phyloP scores from a whole-genome alignment of 2,888 invertebrate species.

The Nebria brevicollis region DNA sequence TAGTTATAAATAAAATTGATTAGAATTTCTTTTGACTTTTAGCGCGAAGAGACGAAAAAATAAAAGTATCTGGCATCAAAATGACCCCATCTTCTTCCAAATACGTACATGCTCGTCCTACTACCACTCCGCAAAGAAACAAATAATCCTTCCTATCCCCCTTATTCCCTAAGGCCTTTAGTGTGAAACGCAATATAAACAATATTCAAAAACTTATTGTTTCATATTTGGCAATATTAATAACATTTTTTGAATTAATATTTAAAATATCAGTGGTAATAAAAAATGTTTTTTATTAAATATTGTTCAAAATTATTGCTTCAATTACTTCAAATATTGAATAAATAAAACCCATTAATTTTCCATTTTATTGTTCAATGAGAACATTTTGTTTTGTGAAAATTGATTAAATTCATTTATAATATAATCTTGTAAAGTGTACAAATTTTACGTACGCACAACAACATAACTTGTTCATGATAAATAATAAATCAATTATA shows the following conservation, averaged over 20 bases:
- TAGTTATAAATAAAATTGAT: not conserved
- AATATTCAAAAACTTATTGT: not conserved
- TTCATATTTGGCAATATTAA: constrained; percentile 1
- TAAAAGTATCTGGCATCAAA: constrained; percentile 7
- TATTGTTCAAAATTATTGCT: not conserved
- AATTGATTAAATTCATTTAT: not conserved
- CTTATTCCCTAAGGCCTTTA: constrained; percentile 1
- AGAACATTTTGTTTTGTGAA: not conserved
- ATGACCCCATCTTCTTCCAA: constrained; percentile 24
- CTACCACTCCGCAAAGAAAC: constrained; percentile 18
- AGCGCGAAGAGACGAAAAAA: constrained; percentile 26
- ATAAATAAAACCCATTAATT: not conserved
- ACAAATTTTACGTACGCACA: not conserved
- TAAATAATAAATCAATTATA: not conserved
- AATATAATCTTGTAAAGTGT: not conserved
- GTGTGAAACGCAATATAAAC: not conserved
- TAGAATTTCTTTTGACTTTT: not conserved
- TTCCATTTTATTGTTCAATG: not conserved
- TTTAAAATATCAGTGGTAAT: not conserved
- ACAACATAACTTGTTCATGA: not conserved
- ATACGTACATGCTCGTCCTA: constrained; percentile 20
- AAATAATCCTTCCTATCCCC: constrained; percentile 24
- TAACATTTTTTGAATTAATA: not conserved
- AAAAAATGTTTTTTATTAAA: not conserved
- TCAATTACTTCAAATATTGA: not conserved